Evolutionary conservation across 1,140 invertebrate species (phyloP).

Genomic region (Antheraea mylitta): DNA sequence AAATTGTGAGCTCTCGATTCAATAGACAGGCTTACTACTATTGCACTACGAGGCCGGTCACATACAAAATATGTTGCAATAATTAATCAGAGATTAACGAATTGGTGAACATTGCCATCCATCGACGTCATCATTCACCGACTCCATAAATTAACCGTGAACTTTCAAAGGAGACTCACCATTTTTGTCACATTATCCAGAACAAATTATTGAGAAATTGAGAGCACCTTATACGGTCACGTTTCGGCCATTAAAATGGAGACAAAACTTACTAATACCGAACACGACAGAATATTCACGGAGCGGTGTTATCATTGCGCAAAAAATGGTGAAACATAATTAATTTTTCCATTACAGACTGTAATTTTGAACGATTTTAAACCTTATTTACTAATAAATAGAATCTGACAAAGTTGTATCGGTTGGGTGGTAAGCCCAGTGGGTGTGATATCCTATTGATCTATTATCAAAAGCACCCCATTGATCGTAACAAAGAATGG

Average conservation of each 20-base stretch:
- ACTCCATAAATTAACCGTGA: conserved; percentile 50
- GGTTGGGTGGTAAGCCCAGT: conserved; percentile 19
- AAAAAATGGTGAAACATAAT: conserved; percentile 49
- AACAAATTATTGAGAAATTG: conserved; percentile 68
- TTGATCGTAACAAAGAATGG: conserved; percentile 61
- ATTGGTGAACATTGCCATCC: conserved; percentile 13
- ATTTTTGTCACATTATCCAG: conserved; percentile 57
- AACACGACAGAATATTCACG: conserved; percentile 69
- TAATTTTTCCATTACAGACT: conserved; percentile 22
- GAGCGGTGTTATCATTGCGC: conserved; percentile 70
- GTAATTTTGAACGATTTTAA: conserved; percentile 23
- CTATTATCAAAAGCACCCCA: conserved; percentile 63
- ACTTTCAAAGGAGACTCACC: conserved; percentile 45
- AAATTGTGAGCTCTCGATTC: no score
- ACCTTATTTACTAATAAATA: conserved; percentile 28
- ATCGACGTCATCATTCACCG: conserved; percentile 1
- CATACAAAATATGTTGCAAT: background rate
- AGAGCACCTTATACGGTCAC: conserved; percentile 60
- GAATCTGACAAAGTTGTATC: background rate
- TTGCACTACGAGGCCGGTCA: no score
- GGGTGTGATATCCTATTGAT: conserved; percentile 67
- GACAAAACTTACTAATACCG: conserved; percentile 73
- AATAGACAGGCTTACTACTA: no score
- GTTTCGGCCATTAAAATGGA: conserved; percentile 71
- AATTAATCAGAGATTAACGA: conserved; percentile 17